phyloP scores from a whole-genome alignment of 35 echinoderm and acorn worm genomes.

The Lytechinus variegatus region DNA sequence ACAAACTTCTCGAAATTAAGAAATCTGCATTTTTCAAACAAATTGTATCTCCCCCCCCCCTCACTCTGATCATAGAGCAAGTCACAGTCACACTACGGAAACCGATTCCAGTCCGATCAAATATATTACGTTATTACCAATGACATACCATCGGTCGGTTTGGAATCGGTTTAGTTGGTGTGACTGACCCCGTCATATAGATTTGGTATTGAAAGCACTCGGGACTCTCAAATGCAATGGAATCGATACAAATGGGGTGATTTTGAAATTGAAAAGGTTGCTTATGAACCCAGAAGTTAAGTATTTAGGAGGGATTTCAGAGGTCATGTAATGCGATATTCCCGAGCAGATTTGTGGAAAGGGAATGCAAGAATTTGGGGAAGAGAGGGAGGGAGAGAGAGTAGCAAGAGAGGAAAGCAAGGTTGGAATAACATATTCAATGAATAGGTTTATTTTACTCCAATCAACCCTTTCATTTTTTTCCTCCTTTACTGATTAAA shows the following conservation, averaged over 20 bases:
- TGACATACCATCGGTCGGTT: too few species aligned
- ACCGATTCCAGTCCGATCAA: too few species aligned
- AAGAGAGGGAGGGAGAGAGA: background rate
- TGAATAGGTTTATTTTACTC: constrained; percentile 30
- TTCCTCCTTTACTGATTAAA: background rate
- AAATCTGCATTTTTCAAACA: too few species aligned
- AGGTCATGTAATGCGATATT: constrained; percentile 44
- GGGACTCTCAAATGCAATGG: background rate
- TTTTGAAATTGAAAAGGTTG: background rate
- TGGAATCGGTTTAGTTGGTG: too few species aligned
- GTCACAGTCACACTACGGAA: too few species aligned
- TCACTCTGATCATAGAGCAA: too few species aligned
- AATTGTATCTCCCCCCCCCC: too few species aligned
- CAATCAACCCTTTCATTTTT: background rate
- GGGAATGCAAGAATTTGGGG: background rate
- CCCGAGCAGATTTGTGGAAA: background rate
- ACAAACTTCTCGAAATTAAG: too few species aligned
- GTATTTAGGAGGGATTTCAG: constrained; percentile 29
- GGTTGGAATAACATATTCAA: constrained; percentile 29
- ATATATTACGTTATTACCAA: too few species aligned
- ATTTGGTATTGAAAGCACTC: too few species aligned
- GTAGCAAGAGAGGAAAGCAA: background rate
- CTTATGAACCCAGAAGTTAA: constrained; percentile 4
- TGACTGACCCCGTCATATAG: too few species aligned
- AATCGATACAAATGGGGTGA: background rate